Conservation (phyloP, 2,888 invertebrate species). For the Galeopsomyia nigrocyanea region DNA sequence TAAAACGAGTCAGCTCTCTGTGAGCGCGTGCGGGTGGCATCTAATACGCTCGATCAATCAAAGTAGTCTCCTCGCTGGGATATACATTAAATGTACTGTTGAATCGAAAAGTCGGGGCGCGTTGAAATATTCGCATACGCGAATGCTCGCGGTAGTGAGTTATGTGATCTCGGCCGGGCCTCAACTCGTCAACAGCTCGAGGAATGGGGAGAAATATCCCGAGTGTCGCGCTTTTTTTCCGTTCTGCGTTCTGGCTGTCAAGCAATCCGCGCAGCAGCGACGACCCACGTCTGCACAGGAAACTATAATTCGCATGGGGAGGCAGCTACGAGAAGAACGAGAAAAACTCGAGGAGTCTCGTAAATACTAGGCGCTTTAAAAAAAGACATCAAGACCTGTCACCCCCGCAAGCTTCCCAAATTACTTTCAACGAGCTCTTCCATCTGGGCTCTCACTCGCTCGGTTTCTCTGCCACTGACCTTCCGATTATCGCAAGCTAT, state of each 20-base stretch:
- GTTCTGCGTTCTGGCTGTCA: not conserved
- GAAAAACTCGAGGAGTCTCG: slow-evolving; percentile 34
- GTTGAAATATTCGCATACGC: too few species aligned
- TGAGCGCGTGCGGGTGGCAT: too few species aligned
- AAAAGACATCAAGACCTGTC: not conserved
- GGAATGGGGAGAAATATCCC: slow-evolving; percentile 7
- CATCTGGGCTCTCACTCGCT: not conserved
- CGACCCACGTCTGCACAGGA: slow-evolving; percentile 24
- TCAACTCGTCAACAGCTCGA: slow-evolving; percentile 11
- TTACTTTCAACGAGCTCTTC: slow-evolving; percentile 29
- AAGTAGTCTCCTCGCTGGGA: too few species aligned
- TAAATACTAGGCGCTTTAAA: not conserved
- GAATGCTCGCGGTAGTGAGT: too few species aligned
- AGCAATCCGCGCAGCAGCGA: not conserved
- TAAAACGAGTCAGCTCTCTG: slow-evolving; percentile 1
- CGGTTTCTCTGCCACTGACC: slow-evolving; percentile 51
- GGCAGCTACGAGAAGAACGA: slow-evolving; percentile 3
- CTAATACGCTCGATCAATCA: too few species aligned
- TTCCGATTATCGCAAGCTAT: slow-evolving; percentile 49
- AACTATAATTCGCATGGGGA: slow-evolving; percentile 42
- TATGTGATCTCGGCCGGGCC: too few species aligned
- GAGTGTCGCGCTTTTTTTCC: slow-evolving; percentile 20
- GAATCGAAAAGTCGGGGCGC: too few species aligned
- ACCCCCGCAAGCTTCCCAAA: slow-evolving; percentile 31
- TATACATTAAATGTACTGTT: too few species aligned